Conservation (phyloP, 2,113 vertebrate genomes). For the Passer domesticus region DNA sequence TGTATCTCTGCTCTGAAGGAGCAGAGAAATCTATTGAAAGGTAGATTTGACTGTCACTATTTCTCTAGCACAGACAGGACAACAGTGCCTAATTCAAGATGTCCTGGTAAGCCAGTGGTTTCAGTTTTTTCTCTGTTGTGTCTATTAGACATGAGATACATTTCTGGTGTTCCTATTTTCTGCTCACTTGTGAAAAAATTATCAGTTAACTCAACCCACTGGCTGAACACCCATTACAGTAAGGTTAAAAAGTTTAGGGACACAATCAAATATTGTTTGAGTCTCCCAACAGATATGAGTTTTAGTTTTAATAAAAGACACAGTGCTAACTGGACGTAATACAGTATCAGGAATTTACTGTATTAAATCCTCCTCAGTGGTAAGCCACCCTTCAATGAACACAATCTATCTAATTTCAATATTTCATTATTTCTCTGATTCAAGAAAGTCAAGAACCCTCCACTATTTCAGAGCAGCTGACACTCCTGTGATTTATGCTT, state of each 20-base stretch:
- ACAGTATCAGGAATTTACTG: neutral
- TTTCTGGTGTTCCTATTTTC: neutral
- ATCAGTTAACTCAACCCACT: neutral
- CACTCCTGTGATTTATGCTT: neutral
- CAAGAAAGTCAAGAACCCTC: neutral
- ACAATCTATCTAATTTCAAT: accelerated
- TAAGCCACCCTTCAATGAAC: neutral
- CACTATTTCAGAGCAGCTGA: neutral
- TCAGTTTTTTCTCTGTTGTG: neutral
- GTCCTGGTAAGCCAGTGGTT: neutral
- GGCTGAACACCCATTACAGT: neutral
- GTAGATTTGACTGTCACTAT: neutral
- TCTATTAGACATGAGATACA: neutral
- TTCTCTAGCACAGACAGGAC: neutral
- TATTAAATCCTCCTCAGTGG: neutral
- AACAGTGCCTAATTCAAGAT: neutral
- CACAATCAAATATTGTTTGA: neutral
- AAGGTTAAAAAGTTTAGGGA: neutral
- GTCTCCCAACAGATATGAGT: accelerated
- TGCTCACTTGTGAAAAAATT: neutral
- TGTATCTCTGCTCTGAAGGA: neutral
- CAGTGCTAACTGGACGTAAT: neutral
- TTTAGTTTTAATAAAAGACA: neutral
- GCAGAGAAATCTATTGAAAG: neutral
- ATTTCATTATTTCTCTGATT: neutral